These are phyloP conservation scores for Columba guinea DNA, from an alignment of 2,797 vertebrate genomes.

Conservation along the genomic window DNA sequence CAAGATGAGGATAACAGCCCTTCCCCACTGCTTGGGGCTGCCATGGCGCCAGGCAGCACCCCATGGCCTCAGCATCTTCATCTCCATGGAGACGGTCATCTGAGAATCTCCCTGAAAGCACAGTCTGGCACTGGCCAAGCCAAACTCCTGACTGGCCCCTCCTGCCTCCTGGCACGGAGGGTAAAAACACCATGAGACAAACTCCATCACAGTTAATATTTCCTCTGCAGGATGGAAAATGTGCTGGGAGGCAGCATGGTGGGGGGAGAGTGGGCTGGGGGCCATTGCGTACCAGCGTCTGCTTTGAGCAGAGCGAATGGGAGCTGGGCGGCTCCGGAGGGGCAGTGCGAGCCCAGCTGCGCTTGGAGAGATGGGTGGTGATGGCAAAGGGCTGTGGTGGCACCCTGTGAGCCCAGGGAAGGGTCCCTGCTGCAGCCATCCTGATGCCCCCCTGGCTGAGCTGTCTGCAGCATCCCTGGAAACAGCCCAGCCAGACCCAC, in stretches of 20 bases:
- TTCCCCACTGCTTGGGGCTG: not conserved
- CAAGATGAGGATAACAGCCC: not conserved
- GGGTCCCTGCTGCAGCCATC: not conserved
- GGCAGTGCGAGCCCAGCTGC: not conserved
- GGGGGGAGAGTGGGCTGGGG: not conserved
- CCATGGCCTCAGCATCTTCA: rapidly evolving
- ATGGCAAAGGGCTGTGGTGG: not conserved
- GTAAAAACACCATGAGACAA: not conserved
- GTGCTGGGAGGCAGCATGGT: not conserved
- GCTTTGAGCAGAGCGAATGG: not conserved
- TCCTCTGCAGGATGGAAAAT: not conserved
- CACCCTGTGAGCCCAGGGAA: not conserved
- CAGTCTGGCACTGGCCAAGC: not conserved
- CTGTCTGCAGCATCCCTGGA: not conserved
- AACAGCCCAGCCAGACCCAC: not conserved
- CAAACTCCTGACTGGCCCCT: not conserved
- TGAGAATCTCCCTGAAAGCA: rapidly evolving
- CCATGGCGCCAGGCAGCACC: not conserved
- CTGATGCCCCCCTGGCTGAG: rapidly evolving
- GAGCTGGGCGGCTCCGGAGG: not conserved
- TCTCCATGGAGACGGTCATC: rapidly evolving
- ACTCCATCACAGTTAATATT: not conserved
- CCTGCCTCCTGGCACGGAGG: not conserved
- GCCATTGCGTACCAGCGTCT: too few relatives aligned
- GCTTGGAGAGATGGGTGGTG: rapidly evolving